Evolutionary conservation across 2,797 vertebrate species (phyloP), one percentile per base, ranked within the genome.

Genomic region (Columba guinea): DNA sequence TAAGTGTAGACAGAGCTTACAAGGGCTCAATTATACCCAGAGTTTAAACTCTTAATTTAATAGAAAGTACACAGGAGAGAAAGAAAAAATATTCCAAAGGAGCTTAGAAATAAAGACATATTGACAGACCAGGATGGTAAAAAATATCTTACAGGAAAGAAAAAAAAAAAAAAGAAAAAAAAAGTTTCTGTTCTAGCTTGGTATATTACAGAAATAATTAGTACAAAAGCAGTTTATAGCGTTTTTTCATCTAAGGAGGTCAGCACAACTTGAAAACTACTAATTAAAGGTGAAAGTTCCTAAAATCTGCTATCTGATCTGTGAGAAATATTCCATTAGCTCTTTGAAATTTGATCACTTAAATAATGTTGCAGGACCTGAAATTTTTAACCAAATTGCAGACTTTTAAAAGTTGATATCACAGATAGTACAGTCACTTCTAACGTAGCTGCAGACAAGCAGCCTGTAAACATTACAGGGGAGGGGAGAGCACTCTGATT

Each of bases 11-110:
- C 37, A 80, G 64, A 94, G 64, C 86, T 55, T 83, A 96, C 55
- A 81, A 92, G 93, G 14, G 49, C 11, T 83, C 53, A 77, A 78
- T 95, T 95, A 92, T 97, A 95, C 88, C 62, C 32, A 73, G 81
- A 62, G 26, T 26, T 77, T 48, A 94, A 93, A 82, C 37, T 86
- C 55, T 64, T 94, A 77, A 71, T 93, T 93, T 91, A 89, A 85
- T 37, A 80, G 91, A 93, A 93, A 89, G 63, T 86, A 93, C 65
- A 95, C 23, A 87, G 65, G 48, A 87, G 74, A 82, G 56, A 55
- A 84, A 68, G 26, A 55, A 91, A 91, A 79, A 58, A 68, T 39
- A 13, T 8, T 88, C 67, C 28, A 65, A 82, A 90, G 35, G 39
- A 64, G 34, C 24, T 83, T 63, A 89, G 88, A 83, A 96, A 94